phyloP scores from a whole-genome alignment of 2,113 vertebrate genomes.

The Chaetorhynchus papuensis region DNA sequence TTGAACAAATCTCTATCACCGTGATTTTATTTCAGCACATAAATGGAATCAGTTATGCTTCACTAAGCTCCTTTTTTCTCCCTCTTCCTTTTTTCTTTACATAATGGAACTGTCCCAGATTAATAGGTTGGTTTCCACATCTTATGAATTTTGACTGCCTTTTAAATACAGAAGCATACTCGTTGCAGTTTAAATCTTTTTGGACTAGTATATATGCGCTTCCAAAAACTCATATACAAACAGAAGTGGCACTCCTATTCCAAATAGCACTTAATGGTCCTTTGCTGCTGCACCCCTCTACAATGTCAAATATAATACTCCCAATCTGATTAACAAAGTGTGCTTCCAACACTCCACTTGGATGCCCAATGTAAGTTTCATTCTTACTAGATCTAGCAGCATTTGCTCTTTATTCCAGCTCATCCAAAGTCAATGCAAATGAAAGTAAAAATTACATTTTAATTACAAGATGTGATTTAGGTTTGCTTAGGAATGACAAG shows the following conservation, averaged over 20 bases:
- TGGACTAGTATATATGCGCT: not conserved
- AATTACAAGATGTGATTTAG: not conserved
- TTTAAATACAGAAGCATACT: conserved; percentile 7
- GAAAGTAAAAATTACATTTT: not conserved
- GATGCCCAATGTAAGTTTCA: not conserved
- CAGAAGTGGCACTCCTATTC: not conserved
- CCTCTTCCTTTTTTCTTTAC: not conserved
- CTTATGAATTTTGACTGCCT: not conserved
- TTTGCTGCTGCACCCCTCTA: not conserved
- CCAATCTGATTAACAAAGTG: not conserved
- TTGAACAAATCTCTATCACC: not conserved
- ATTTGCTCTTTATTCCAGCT: not conserved
- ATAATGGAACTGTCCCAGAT: not conserved
- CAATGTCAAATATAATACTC: not conserved
- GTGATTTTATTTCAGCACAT: conserved; percentile 33
- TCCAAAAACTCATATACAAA: not conserved
- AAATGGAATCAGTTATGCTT: not conserved
- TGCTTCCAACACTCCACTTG: not conserved
- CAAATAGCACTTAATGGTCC: not conserved
- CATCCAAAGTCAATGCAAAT: not conserved
- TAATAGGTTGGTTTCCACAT: not conserved
- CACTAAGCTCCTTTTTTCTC: not conserved
- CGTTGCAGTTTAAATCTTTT: not conserved
- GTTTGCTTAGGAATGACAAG: not conserved
- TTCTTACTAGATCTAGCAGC: not conserved